phyloP scores from a whole-genome alignment of 2,888 invertebrate genomes.

The Sarcophaga carnaria region DNA sequence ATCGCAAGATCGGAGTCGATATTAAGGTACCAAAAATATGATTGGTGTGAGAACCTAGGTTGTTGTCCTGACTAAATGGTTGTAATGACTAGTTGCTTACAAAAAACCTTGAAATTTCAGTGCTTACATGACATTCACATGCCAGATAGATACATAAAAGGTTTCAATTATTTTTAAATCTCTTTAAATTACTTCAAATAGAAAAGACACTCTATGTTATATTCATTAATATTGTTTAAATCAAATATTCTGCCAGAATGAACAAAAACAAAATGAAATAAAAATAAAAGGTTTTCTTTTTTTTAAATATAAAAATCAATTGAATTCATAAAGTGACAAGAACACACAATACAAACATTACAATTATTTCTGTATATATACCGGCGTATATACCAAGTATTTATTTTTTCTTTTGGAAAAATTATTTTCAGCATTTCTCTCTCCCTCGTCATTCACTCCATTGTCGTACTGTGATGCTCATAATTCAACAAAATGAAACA shows the following conservation, averaged over 20 bases:
- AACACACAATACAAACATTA: slow-evolving; percentile 9
- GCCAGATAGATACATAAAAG: no score
- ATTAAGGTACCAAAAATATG: no score
- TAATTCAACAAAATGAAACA: slow-evolving; percentile 39
- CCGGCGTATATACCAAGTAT: background rate
- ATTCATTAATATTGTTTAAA: background rate
- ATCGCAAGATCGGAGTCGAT: no score
- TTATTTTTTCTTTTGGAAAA: slow-evolving; percentile 1
- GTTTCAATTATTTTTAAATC: no score
- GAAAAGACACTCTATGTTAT: background rate
- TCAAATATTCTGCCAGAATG: background rate
- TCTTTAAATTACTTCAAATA: no score
- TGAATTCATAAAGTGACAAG: slow-evolving; percentile 26
- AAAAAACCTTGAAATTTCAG: no score
- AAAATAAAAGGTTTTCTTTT: no score
- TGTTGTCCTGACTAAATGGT: no score
- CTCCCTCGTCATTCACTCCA: background rate
- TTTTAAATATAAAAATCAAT: background rate
- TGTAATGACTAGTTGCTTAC: no score
- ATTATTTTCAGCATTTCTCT: background rate
- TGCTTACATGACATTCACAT: no score
- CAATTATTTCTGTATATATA: slow-evolving; percentile 8
- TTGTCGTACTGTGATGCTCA: slow-evolving; percentile 8
- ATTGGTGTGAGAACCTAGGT: no score
- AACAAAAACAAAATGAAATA: background rate